Evolutionary conservation across 2,797 vertebrate genomes (phyloP).

Genomic region (Benthosema pterotum): DNA sequence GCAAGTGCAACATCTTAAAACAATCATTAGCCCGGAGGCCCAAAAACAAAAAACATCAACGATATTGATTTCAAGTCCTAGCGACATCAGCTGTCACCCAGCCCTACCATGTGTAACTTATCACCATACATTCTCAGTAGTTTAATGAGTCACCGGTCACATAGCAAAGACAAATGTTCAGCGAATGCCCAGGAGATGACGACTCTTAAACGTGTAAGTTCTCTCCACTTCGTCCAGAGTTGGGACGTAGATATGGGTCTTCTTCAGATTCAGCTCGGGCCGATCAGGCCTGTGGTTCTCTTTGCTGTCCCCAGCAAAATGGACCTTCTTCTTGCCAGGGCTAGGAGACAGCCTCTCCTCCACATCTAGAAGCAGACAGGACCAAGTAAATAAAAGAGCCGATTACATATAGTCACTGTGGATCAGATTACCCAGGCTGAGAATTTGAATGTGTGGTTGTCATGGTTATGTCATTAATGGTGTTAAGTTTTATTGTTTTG

Average conservation of each 20-base stretch:
- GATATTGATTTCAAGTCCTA: too few species aligned
- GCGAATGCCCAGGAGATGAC: constrained; percentile 89
- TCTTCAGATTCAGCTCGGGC: constrained; percentile 76
- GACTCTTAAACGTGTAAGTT: constrained; percentile 84
- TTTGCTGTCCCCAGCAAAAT: constrained; percentile 84
- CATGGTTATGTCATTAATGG: too few species aligned
- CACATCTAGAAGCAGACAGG: constrained; percentile 68
- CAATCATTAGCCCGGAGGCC: too few species aligned
- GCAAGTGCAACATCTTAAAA: too few species aligned
- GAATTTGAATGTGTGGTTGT: too few species aligned
- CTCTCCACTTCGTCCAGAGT: constrained; percentile 83
- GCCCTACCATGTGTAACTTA: too few species aligned
- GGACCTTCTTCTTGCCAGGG: constrained; percentile 87
- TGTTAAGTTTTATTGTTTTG: too few species aligned
- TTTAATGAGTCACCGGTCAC: constrained; percentile 3
- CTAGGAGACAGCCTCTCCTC: constrained; percentile 72
- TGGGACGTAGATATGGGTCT: constrained; percentile 79
- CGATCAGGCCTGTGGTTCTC: constrained; percentile 75
- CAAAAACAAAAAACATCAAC: too few species aligned
- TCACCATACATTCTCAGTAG: constrained; percentile 7
- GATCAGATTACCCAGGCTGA: too few species aligned
- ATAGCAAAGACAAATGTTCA: constrained; percentile 47
- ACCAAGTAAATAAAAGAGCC: constrained; percentile 10
- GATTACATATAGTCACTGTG: too few species aligned
- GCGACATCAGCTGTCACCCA: too few species aligned